Evolutionary conservation across 2,888 invertebrate species (phyloP).

Genomic region (Schrankia costaestrigalis): DNA sequence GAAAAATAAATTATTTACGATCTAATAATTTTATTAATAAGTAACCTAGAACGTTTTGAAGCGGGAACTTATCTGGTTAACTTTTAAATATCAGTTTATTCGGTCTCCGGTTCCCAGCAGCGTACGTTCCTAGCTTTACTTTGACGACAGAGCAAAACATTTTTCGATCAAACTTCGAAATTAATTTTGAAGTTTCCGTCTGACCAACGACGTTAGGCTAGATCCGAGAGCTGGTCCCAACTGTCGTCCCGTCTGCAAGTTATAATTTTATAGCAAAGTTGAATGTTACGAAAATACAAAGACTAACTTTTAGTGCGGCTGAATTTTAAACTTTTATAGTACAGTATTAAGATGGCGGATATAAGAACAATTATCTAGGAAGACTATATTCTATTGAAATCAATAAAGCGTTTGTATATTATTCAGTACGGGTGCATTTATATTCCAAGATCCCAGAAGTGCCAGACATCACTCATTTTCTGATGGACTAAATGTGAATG

Average conservation of each 20-base stretch:
- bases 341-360: constrained; percentile 4
- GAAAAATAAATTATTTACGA: no score
- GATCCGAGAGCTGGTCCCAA: constrained; percentile 40
- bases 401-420: no score
- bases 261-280: constrained; percentile 53
- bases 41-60: no score
- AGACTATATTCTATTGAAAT: no score
- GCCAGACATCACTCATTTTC: no score
- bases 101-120: constrained; percentile 15
- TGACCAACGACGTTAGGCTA: constrained; percentile 50
- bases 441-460: no score
- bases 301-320: constrained; percentile 22
- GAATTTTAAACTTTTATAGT: constrained; percentile 14
- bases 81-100: constrained; percentile 18
- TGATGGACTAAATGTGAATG: no score
- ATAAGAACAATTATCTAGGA: no score
- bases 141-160: constrained; percentile 56
- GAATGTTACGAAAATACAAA: constrained; percentile 32
- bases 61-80: constrained; percentile 15
- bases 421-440: no score
- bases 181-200: constrained; percentile 69
- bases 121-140: constrained; percentile 33
- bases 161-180: constrained; percentile 73
- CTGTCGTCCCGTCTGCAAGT: constrained; percentile 47
- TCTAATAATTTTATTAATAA: no score